Conservation (phyloP, 2,888 invertebrate species). For the Cistogaster globosa region DNA sequence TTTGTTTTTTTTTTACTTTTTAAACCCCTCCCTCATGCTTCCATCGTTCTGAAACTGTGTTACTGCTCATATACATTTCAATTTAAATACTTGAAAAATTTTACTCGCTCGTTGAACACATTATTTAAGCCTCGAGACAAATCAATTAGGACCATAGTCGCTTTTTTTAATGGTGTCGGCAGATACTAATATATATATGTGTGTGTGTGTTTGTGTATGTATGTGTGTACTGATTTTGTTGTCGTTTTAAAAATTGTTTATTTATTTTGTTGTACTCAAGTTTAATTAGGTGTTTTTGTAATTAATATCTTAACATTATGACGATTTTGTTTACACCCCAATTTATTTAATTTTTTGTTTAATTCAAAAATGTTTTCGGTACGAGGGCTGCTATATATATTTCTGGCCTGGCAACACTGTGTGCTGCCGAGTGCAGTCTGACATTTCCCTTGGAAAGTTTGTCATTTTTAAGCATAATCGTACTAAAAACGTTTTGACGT, state of each 20-base stretch:
- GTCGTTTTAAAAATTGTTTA: neutral
- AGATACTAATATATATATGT: neutral
- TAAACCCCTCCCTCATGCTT: neutral
- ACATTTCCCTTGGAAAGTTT: no score
- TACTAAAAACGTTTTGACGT: no score
- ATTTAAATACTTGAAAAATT: slow-evolving; percentile 8
- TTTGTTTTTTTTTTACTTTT: neutral
- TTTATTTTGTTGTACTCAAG: no score
- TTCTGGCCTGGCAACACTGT: no score
- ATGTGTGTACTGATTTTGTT: neutral
- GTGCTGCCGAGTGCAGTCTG: no score
- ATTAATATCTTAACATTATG: slow-evolving; percentile 34
- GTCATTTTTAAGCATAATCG: no score
- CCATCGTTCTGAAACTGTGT: neutral
- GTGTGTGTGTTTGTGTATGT: neutral
- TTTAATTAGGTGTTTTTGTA: neutral
- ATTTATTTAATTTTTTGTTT: neutral
- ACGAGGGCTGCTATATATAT: no score
- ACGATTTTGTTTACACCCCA: slow-evolving; percentile 28
- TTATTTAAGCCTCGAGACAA: slow-evolving; percentile 61
- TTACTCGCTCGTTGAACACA: neutral
- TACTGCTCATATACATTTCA: neutral
- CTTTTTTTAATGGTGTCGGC: slow-evolving; percentile 20
- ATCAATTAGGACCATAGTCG: slow-evolving; percentile 51
- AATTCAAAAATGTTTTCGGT: no score